Percentiles rank a stretch among this genome's conserved stretches.
phyloP scores from a whole-genome alignment of 2,797 vertebrate species.

The Notamacropus eugenii region DNA sequence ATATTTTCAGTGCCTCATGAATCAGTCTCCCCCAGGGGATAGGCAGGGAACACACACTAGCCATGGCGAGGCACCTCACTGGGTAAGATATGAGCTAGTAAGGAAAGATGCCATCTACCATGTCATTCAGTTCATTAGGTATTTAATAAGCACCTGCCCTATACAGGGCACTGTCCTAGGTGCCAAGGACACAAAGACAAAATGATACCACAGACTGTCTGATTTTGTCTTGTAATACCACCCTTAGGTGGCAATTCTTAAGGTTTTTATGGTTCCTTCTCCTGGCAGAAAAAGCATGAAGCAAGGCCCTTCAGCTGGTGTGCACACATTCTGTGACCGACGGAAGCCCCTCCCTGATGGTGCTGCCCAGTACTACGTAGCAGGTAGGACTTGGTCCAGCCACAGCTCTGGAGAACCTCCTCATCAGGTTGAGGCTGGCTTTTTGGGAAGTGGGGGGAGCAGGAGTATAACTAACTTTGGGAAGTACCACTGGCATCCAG shows the following conservation, averaged over 20 bases:
- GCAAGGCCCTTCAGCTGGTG: constrained; percentile 92
- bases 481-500: neutral
- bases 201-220: neutral
- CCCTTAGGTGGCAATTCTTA: neutral
- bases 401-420: constrained; percentile 7
- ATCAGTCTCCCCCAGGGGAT: neutral
- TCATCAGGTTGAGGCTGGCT: neutral
- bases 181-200: neutral
- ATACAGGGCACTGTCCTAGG: neutral
- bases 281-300: constrained; percentile 91
- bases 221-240: neutral
- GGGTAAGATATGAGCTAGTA: neutral
- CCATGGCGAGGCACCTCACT: neutral
- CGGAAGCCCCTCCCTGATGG: constrained; percentile 96
- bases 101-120: neutral
- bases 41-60: neutral
- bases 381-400: constrained; percentile 87
- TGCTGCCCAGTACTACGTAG: constrained; percentile 98
- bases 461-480: neutral
- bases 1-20: neutral
- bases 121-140: neutral
- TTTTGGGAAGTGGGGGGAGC: neutral
- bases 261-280: constrained; percentile 49
- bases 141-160: neutral
- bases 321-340: constrained; percentile 95